Evolutionary conservation across 2,888 invertebrate species (phyloP).

Genomic region (Tenthredo scrophulariae): DNA sequence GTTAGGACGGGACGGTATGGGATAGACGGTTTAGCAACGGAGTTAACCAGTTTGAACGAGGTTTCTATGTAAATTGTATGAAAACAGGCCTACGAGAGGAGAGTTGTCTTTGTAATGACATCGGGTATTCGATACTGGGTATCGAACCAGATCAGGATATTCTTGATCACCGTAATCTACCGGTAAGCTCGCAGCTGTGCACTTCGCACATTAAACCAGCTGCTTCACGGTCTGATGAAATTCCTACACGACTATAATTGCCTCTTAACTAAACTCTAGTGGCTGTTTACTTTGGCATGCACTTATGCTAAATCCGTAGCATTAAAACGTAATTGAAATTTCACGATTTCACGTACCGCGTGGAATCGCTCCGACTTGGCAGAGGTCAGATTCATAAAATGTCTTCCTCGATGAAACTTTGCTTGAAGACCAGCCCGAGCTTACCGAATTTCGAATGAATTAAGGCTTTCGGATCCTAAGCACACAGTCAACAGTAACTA

Average conservation of each 20-base stretch:
- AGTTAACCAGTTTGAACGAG: conserved; percentile 39
- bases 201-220: background rate
- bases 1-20: background rate
- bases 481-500: background rate
- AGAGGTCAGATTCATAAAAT: background rate
- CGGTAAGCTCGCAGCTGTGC: background rate
- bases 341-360: background rate
- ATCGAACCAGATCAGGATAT: background rate
- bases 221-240: background rate
- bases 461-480: background rate
- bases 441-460: background rate
- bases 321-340: conserved; percentile 19
- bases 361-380: background rate
- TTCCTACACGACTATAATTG: conserved; percentile 18
- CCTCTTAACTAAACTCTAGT: conserved; percentile 13
- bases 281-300: conserved; percentile 22
- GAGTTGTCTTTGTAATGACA: conserved; percentile 42
- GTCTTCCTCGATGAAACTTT: background rate
- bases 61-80: conserved; percentile 47
- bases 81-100: conserved; percentile 33
- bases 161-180: conserved; percentile 9
- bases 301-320: background rate
- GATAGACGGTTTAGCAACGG: conserved; percentile 22
- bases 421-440: background rate
- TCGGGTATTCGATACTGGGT: conserved; percentile 11